Evolutionary conservation across 2,113 vertebrate species (phyloP).

Genomic region (Lamprotornis superbus): DNA sequence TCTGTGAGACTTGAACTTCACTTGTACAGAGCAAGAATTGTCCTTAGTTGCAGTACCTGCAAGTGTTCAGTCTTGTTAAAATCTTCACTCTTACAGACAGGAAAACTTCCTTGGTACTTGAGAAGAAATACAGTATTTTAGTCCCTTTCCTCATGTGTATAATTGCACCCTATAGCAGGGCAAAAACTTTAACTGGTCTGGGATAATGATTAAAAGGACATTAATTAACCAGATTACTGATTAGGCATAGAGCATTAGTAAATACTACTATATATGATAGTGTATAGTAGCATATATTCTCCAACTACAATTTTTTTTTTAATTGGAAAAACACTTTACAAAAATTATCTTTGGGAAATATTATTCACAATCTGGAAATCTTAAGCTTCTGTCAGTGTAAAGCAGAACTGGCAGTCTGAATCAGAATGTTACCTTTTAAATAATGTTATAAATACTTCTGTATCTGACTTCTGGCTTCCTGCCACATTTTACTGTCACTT

Average conservation of each 20-base stretch:
- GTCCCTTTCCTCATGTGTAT: neutral
- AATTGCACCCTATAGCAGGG: neutral
- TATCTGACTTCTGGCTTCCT: neutral
- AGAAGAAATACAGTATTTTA: neutral
- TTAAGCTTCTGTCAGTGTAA: neutral
- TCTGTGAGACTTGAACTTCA: neutral
- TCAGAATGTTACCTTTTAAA: neutral
- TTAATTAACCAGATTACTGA: neutral
- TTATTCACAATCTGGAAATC: neutral
- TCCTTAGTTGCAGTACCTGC: neutral
- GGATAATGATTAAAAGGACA: neutral
- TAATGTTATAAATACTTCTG: neutral
- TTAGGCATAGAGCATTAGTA: neutral
- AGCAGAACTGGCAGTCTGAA: neutral
- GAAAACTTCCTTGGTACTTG: neutral
- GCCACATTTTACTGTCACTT: neutral
- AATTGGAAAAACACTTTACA: neutral
- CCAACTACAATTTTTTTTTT: neutral
- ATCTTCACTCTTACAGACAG: neutral
- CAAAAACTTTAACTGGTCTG: neutral
- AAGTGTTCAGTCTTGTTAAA: neutral
- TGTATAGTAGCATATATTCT: neutral
- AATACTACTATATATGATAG: neutral
- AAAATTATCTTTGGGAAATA: neutral
- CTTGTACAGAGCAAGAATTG: neutral